Conservation (phyloP, 1,140 invertebrate species). For the Ptiloglossa arizonensis region DNA sequence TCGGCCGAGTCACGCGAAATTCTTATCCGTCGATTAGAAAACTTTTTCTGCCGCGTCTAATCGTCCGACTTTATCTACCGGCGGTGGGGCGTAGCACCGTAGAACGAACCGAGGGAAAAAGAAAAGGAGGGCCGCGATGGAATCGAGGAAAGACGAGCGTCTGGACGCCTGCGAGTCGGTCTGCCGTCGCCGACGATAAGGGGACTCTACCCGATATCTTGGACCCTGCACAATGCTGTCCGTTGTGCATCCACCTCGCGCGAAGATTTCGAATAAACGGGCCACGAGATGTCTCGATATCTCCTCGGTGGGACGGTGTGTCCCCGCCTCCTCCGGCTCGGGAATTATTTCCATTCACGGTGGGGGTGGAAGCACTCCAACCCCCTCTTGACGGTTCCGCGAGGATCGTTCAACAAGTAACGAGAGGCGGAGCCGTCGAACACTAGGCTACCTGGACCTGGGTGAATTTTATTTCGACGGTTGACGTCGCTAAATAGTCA, state of each 20-base stretch:
- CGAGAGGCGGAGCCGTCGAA: constrained; percentile 34
- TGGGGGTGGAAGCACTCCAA: not conserved
- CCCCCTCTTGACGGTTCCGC: constrained; percentile 1
- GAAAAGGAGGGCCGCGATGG: not conserved
- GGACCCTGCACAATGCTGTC: constrained; percentile 61
- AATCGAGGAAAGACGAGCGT: constrained; percentile 35
- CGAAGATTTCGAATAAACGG: constrained; percentile 51
- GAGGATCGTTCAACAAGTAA: constrained; percentile 45
- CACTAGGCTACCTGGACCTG: too few species aligned
- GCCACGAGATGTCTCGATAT: constrained; percentile 26
- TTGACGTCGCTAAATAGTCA: too few species aligned
- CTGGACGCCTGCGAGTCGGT: constrained; percentile 49
- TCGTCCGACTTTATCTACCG: constrained; percentile 27
- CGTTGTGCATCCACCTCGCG: constrained; percentile 63
- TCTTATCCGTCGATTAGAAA: constrained; percentile 47
- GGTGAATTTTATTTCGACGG: too few species aligned
- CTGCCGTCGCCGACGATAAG: constrained; percentile 61
- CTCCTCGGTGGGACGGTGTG: not conserved
- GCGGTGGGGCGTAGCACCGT: constrained; percentile 4
- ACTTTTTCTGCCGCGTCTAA: constrained; percentile 42
- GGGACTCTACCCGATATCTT: constrained; percentile 58
- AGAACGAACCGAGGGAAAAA: not conserved
- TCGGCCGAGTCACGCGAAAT: constrained; percentile 37
- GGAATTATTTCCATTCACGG: not conserved
- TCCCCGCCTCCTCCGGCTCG: not conserved